These are phyloP conservation scores for Callorhinus ursinus DNA, from an alignment of 2,113 vertebrate genomes.

Conservation along the genomic window DNA sequence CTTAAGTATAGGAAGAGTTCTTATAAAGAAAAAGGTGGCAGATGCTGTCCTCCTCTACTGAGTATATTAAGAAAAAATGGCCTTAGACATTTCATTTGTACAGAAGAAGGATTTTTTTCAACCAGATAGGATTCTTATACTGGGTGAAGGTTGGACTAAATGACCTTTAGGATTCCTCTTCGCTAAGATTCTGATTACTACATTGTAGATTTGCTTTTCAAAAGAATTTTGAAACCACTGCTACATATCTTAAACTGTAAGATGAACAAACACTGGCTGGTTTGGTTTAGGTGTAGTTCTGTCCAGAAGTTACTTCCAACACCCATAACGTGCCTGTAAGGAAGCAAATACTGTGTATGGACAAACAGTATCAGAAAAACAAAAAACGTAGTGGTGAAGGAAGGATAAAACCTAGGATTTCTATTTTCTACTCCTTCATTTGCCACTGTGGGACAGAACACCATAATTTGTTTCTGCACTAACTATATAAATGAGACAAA, in stretches of 20 bases:
- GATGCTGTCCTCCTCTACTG: slow-evolving; percentile 38
- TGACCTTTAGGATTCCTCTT: slow-evolving; percentile 26
- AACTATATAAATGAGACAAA: neutral
- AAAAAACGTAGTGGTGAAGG: neutral
- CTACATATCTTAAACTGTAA: neutral
- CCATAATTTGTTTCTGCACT: slow-evolving; percentile 26
- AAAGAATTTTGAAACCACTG: neutral
- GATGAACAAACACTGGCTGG: neutral
- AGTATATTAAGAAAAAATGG: slow-evolving; percentile 45
- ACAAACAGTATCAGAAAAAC: neutral
- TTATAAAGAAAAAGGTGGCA: slow-evolving; percentile 31
- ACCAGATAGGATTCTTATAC: neutral
- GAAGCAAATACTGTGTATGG: neutral
- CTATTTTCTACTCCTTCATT: slow-evolving; percentile 32
- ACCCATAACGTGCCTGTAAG: neutral
- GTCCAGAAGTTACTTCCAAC: neutral
- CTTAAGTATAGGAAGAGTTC: slow-evolving; percentile 56
- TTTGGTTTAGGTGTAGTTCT: neutral
- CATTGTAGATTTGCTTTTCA: neutral
- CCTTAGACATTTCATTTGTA: neutral
- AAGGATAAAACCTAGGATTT: slow-evolving; percentile 36
- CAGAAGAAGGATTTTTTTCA: neutral
- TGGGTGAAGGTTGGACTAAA: neutral
- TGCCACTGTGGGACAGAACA: neutral
- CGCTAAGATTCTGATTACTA: neutral